Percentiles rank a stretch among this genome's conserved stretches.
These are phyloP conservation scores for Eilema griseolum DNA, from an alignment of 2,888 invertebrate genomes.

Conservation along the genomic window DNA sequence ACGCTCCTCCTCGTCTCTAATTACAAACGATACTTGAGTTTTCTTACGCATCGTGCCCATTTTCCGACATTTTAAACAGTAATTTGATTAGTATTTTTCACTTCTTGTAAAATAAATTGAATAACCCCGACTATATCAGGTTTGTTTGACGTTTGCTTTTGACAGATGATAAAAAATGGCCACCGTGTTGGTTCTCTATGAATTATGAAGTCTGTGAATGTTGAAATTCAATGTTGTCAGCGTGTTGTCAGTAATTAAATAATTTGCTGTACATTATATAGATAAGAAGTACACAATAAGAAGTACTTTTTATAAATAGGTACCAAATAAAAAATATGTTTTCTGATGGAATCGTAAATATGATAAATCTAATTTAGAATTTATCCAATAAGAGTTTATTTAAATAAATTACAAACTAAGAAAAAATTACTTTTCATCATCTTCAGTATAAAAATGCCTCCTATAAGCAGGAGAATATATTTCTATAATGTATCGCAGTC, in stretches of 20 bases:
- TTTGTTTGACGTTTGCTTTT: constrained; percentile 49
- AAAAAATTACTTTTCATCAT: not conserved
- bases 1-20: constrained; percentile 97
- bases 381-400: too few relatives aligned
- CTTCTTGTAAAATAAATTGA: constrained; percentile 43
- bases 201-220: constrained; percentile 26
- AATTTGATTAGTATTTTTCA: constrained; percentile 60
- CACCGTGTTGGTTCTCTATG: constrained; percentile 32
- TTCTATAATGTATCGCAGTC: constrained; percentile 52
- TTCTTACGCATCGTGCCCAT: constrained; percentile 86
- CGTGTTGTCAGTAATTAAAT: constrained; percentile 27
- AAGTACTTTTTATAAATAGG: too few relatives aligned
- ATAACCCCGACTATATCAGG: constrained; percentile 39
- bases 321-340: too few relatives aligned
- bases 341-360: too few relatives aligned
- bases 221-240: not conserved
- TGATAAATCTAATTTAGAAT: too few relatives aligned
- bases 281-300: too few relatives aligned
- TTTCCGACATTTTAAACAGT: constrained; percentile 82
- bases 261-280: too few relatives aligned
- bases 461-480: constrained; percentile 29
- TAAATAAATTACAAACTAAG: too few relatives aligned
- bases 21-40: constrained; percentile 98
- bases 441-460: not conserved
- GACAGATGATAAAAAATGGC: constrained; percentile 51